phyloP scores from a whole-genome alignment of 2,113 vertebrate genomes.

The Podarcis raffonei region DNA sequence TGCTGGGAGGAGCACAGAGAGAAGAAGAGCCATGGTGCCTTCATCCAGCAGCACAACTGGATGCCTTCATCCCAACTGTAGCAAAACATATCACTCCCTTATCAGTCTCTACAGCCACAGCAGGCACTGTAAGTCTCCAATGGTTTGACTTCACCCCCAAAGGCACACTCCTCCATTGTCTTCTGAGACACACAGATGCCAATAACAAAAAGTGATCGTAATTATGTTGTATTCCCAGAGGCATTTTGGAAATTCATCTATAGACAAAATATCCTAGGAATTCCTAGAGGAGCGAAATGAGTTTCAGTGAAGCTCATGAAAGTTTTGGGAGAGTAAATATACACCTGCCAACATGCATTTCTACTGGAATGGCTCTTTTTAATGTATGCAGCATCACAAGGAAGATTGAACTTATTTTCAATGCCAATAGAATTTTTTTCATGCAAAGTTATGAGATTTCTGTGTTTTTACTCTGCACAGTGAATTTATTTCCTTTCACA shows the following conservation, averaged over 20 bases:
- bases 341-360: background rate
- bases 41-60: too few species aligned
- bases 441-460: background rate
- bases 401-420: background rate
- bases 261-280: background rate
- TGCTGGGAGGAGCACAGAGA: too few species aligned
- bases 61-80: too few species aligned
- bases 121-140: too few species aligned
- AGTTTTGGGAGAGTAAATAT: background rate
- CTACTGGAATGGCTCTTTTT: background rate
- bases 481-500: slow-evolving; percentile 1
- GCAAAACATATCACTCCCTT: too few species aligned
- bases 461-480: background rate
- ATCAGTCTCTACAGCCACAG: too few species aligned
- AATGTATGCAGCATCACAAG: background rate
- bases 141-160: too few species aligned
- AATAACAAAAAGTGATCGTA: too few species aligned
- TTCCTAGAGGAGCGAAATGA: background rate
- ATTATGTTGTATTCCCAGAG: too few species aligned
- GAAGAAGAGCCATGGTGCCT: too few species aligned
- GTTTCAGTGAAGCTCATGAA: background rate
- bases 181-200: too few species aligned
- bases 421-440: background rate
- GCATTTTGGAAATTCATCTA: background rate
- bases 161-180: too few species aligned